Percentiles rank a stretch among this genome's conserved stretches.
phyloP scores from a whole-genome alignment of 2,888 invertebrate genomes.

The Seira musarum region DNA sequence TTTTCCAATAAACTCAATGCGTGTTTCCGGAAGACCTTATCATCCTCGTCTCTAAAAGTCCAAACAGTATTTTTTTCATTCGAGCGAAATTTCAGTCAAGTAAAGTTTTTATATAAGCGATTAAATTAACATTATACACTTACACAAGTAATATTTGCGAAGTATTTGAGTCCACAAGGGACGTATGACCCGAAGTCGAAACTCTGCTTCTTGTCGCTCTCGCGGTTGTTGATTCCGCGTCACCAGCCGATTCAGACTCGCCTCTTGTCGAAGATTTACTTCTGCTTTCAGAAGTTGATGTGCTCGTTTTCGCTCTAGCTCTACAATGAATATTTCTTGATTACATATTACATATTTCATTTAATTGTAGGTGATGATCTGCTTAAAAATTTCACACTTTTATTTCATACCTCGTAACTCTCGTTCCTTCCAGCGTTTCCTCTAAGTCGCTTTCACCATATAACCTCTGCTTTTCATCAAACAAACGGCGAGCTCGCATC shows the following conservation, averaged over 20 bases:
- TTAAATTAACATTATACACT: background rate
- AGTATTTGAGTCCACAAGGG: conserved; percentile 20
- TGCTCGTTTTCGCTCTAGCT: conserved; percentile 35
- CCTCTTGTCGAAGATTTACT: conserved; percentile 37
- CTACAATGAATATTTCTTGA: conserved; percentile 24
- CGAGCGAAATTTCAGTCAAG: background rate
- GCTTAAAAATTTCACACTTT: too few relatives aligned
- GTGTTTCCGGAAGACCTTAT: conserved; percentile 32
- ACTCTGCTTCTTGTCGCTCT: conserved; percentile 45
- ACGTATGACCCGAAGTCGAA: conserved; percentile 23
- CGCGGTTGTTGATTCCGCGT: conserved; percentile 30
- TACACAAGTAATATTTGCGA: background rate
- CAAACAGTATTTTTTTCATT: background rate
- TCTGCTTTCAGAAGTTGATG: conserved; percentile 20
- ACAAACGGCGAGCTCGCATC: conserved; percentile 22
- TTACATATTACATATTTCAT: too few relatives aligned
- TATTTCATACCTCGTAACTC: conserved; percentile 32
- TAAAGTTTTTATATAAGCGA: background rate
- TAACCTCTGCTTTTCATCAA: conserved; percentile 32
- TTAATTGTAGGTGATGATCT: too few relatives aligned
- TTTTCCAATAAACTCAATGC: conserved; percentile 8
- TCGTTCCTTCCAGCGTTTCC: conserved; percentile 36
- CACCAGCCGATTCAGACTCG: conserved; percentile 40
- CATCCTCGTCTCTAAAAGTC: conserved; percentile 32
- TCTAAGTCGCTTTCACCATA: conserved; percentile 39